Evolutionary conservation across 2,113 vertebrate genomes (phyloP).

Genomic region (Callopanchax toddi): DNA sequence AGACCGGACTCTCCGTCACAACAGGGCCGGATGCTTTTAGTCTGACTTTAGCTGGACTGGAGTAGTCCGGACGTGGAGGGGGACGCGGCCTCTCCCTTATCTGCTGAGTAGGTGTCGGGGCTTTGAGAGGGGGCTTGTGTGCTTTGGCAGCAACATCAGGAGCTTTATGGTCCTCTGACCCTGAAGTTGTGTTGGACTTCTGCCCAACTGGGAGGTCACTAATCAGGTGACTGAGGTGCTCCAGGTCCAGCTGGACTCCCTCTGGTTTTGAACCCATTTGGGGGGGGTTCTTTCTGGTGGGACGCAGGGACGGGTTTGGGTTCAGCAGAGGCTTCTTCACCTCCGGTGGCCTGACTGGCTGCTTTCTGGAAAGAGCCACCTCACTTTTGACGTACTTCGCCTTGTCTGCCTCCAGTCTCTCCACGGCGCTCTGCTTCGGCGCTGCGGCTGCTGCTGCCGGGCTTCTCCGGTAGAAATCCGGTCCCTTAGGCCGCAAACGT

Average conservation of each 20-base stretch:
- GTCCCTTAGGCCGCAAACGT: conserved; percentile 84
- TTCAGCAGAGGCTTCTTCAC: conserved; percentile 70
- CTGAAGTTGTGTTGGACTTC: background rate
- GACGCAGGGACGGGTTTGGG: conserved; percentile 66
- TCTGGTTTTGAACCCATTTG: conserved; percentile 38
- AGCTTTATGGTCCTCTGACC: conserved; percentile 1
- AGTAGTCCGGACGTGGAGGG: conserved; percentile 33
- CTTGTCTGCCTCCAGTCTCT: conserved; percentile 90
- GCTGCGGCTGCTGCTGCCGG: conserved; percentile 26
- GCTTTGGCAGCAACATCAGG: background rate
- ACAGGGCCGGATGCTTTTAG: conserved; percentile 43
- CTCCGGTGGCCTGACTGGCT: conserved; percentile 73
- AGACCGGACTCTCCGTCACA: background rate
- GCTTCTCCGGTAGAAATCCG: conserved; percentile 69
- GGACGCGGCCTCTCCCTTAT: conserved; percentile 31
- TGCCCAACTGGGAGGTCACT: conserved; percentile 77
- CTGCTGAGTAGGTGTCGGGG: background rate
- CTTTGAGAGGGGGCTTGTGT: conserved; percentile 1
- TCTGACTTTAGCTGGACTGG: conserved; percentile 49
- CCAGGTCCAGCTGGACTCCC: conserved; percentile 80
- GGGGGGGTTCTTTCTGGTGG: conserved; percentile 62
- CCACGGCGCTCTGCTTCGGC: conserved; percentile 86
- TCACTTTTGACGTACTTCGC: conserved; percentile 94
- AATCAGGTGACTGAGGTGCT: conserved; percentile 91
- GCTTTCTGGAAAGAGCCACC: conserved; percentile 83